phyloP scores from a whole-genome alignment of 2,797 vertebrate genomes.

The Microctenopoma lineatum region DNA sequence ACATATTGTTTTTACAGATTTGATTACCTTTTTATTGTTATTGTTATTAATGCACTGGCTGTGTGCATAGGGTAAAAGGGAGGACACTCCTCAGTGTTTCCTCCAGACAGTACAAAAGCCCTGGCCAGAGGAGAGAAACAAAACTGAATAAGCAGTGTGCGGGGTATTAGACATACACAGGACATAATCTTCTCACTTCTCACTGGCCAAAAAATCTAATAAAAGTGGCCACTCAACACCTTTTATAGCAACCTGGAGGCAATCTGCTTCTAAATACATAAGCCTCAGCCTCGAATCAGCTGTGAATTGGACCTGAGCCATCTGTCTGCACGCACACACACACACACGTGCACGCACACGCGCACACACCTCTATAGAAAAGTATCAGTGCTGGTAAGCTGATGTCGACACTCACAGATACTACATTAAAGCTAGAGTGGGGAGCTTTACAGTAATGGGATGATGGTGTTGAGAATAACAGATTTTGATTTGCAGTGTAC shows the following conservation, averaged over 20 bases:
- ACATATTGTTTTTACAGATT: conserved; percentile 86
- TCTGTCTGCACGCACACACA: conserved; percentile 36
- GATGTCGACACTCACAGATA: conserved; percentile 58
- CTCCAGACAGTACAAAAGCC: conserved; percentile 48
- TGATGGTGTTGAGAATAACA: conserved; percentile 55
- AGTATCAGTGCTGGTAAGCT: conserved; percentile 43
- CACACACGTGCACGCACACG: not conserved
- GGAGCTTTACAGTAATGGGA: conserved; percentile 64
- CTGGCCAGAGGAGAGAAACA: conserved; percentile 54
- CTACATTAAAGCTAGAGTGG: conserved; percentile 51
- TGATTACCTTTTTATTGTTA: conserved; percentile 85
- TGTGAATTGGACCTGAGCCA: conserved; percentile 68
- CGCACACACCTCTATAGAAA: conserved; percentile 48
- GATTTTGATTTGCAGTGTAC: conserved; percentile 60
- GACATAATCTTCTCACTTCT: conserved; percentile 69
- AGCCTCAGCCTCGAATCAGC: conserved; percentile 65
- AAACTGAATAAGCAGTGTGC: conserved; percentile 60
- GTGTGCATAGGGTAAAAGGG: conserved; percentile 43
- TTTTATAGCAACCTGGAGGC: conserved; percentile 75
- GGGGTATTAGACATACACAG: conserved; percentile 64
- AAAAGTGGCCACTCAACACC: conserved; percentile 76
- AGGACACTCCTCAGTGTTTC: conserved; percentile 36
- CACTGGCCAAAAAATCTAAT: conserved; percentile 66
- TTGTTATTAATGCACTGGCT: conserved; percentile 83
- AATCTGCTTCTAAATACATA: conserved; percentile 71